These are phyloP conservation scores for Papilio demoleus DNA, from an alignment of 2,888 invertebrate species.

Conservation along the genomic window DNA sequence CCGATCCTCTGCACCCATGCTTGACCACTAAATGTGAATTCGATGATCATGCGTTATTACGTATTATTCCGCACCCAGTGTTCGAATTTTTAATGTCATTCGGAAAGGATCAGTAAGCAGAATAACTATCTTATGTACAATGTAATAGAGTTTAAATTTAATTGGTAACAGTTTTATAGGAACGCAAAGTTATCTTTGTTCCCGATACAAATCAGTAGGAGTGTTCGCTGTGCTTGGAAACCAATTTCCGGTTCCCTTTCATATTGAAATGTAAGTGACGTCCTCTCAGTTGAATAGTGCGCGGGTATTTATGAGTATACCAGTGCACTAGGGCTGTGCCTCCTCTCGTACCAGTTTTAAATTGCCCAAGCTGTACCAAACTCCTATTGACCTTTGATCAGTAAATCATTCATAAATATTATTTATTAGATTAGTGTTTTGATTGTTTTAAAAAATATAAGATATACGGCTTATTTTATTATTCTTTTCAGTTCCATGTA, in stretches of 20 bases:
- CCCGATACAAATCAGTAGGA: conserved; percentile 75
- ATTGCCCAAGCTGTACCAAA: not conserved
- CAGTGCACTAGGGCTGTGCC: conserved; percentile 14
- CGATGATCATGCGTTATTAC: conserved; percentile 37
- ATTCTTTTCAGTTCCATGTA: no score
- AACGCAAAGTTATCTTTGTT: conserved; percentile 53
- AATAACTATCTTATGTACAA: conserved; percentile 13
- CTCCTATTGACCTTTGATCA: no score
- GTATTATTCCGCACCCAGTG: conserved; percentile 41
- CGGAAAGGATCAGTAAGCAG: conserved; percentile 29
- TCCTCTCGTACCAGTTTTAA: not conserved
- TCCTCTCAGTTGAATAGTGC: conserved; percentile 60
- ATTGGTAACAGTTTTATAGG: conserved; percentile 46
- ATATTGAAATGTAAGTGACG: conserved; percentile 79
- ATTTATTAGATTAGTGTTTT: no score
- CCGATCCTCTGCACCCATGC: conserved; percentile 29
- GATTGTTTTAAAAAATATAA: not conserved
- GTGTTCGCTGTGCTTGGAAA: conserved; percentile 74
- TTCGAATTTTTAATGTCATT: conserved; percentile 41
- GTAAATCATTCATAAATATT: no score
- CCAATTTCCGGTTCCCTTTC: conserved; percentile 80
- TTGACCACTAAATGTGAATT: conserved; percentile 32
- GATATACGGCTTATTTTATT: no score
- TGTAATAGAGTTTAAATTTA: conserved; percentile 51
- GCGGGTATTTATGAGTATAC: conserved; percentile 51